Percentiles rank a stretch among this genome's conserved stretches.
Conservation (phyloP, 2,113 vertebrate genomes). For the Erinaceus europaeus region DNA sequence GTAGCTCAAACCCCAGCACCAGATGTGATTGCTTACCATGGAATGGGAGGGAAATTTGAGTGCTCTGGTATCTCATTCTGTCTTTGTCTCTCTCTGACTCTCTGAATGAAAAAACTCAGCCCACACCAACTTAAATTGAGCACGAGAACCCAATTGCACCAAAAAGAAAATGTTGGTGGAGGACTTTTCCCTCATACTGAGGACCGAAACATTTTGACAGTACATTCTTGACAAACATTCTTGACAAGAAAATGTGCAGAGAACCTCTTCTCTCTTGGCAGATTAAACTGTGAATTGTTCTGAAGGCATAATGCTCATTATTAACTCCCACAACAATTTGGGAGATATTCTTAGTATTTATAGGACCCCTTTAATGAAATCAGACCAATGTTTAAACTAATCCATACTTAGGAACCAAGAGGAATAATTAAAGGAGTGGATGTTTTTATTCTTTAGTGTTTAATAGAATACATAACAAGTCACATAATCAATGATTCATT, state of each 20-base stretch:
- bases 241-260: too few species aligned
- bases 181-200: not conserved
- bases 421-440: slow-evolving; percentile 67
- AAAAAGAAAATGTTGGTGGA: too few species aligned
- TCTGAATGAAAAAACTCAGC: too few species aligned
- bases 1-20: too few species aligned
- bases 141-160: too few species aligned
- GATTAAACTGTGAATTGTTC: not conserved
- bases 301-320: not conserved
- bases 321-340: not conserved
- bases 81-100: too few species aligned
- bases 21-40: too few species aligned
- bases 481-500: slow-evolving; percentile 73
- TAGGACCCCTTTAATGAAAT: slow-evolving; percentile 20
- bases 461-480: slow-evolving; percentile 74
- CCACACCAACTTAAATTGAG: too few species aligned
- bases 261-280: not conserved
- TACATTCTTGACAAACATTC: not conserved
- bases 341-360: not conserved
- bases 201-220: not conserved
- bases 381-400: not conserved
- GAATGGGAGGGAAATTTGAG: too few species aligned
- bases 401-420: slow-evolving; percentile 42
- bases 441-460: slow-evolving; percentile 76
- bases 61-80: too few species aligned